A percentile compares a stretch with the other conserved stretches of the same genome.
Conservation (phyloP, 2,888 invertebrate genomes). For the Tetheella fluctuosa region DNA sequence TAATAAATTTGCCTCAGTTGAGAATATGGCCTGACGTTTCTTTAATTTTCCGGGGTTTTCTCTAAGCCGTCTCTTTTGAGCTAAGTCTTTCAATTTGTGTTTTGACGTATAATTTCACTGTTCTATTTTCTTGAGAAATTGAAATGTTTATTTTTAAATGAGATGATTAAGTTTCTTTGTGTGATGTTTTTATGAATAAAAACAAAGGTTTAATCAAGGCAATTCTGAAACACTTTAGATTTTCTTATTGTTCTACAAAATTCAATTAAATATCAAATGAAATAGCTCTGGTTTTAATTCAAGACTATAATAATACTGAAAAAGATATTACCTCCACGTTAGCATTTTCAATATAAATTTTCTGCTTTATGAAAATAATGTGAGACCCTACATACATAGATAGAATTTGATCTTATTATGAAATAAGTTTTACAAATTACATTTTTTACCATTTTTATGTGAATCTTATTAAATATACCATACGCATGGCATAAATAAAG, state of each 20-base stretch:
- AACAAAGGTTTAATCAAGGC: constrained; percentile 5
- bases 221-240: background rate
- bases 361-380: background rate
- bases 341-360: background rate
- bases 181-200: constrained; percentile 16
- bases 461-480: too few species aligned
- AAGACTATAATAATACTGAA: background rate
- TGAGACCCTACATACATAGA: too few species aligned
- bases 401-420: background rate
- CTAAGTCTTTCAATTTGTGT: constrained; percentile 51
- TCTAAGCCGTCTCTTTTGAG: constrained; percentile 38
- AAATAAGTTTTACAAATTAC: background rate
- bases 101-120: constrained; percentile 45
- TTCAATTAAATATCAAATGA: background rate
- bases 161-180: constrained; percentile 26
- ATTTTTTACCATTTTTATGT: background rate
- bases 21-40: constrained; percentile 33
- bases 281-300: background rate
- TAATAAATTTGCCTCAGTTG: constrained; percentile 7
- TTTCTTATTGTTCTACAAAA: background rate
- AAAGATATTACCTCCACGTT: background rate
- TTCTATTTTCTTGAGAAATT: constrained; percentile 35
- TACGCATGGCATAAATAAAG: too few species aligned
- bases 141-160: constrained; percentile 38
- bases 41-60: constrained; percentile 36